A percentile compares a stretch with the other conserved stretches of the same genome.
phyloP scores from a whole-genome alignment of 1,140 invertebrate species.

The Pseudobourletiella spinata region DNA sequence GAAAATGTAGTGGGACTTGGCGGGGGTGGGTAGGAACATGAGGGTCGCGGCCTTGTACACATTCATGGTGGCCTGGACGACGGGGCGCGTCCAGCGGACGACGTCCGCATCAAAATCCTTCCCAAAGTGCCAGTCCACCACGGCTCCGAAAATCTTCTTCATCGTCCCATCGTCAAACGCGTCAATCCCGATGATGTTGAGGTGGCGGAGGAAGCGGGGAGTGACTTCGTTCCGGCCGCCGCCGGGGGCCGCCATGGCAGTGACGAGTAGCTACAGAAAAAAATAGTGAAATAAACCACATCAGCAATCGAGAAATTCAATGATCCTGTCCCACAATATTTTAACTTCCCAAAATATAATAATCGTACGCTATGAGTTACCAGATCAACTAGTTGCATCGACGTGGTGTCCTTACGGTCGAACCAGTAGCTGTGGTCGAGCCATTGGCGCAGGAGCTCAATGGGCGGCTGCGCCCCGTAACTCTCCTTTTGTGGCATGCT shows the following conservation, averaged over 20 bases:
- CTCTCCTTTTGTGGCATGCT: constrained; percentile 77
- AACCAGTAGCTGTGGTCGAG: constrained; percentile 91
- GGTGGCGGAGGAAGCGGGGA: constrained; percentile 68
- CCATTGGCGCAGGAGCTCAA: constrained; percentile 87
- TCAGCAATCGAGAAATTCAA: constrained; percentile 4
- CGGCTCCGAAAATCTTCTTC: constrained; percentile 75
- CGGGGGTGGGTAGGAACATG: constrained; percentile 71
- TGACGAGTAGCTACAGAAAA: constrained; percentile 65
- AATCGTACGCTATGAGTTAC: too few relatives aligned
- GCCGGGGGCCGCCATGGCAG: constrained; percentile 78
- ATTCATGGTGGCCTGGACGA: constrained; percentile 70
- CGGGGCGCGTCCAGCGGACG: constrained; percentile 57
- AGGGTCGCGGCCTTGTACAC: constrained; percentile 67
- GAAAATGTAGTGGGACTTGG: constrained; percentile 85
- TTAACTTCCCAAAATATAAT: too few relatives aligned
- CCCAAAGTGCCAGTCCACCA: constrained; percentile 81
- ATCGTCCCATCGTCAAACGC: constrained; percentile 82
- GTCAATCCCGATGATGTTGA: constrained; percentile 75
- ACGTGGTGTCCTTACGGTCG: constrained; percentile 73
- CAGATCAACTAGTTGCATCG: constrained; percentile 80
- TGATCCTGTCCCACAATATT: neutral
- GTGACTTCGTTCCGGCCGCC: constrained; percentile 77
- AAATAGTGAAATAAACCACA: constrained; percentile 50
- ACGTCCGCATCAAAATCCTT: constrained; percentile 68
- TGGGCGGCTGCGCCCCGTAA: constrained; percentile 82